Conservation (phyloP, 2,888 invertebrate genomes). For the Mystacides longicornis region DNA sequence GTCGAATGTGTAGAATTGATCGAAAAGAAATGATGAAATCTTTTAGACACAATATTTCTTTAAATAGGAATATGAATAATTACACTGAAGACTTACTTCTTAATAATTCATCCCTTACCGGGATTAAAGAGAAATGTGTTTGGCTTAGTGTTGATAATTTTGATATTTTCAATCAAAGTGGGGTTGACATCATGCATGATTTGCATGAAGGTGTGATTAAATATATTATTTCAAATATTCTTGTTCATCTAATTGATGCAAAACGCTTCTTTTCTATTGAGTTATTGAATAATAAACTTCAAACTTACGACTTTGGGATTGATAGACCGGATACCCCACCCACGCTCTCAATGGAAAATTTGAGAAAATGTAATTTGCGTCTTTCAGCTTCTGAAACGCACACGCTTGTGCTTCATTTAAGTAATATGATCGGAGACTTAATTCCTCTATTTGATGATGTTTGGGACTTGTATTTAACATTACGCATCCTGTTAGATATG, state of each 20-base stretch:
- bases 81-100: background rate
- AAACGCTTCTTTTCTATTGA: background rate
- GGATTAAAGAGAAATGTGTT: background rate
- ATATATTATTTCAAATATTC: background rate
- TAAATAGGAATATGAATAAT: background rate
- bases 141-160: background rate
- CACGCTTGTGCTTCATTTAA: background rate
- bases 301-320: background rate
- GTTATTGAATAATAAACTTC: background rate
- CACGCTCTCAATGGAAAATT: background rate
- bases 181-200: slow-evolving; percentile 1
- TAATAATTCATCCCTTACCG: background rate
- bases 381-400: background rate
- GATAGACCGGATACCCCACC: background rate
- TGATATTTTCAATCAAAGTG: background rate
- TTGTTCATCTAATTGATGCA: background rate
- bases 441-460: background rate
- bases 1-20: background rate
- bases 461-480: background rate
- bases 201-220: background rate
- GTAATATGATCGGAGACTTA: background rate
- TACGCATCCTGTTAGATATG: background rate
- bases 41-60: background rate
- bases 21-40: background rate
- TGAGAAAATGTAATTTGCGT: background rate